A percentile compares a stretch with the other conserved stretches of the same genome.
Conservation (phyloP, 2,888 invertebrate species). For the Macrosoma leucophasiata region DNA sequence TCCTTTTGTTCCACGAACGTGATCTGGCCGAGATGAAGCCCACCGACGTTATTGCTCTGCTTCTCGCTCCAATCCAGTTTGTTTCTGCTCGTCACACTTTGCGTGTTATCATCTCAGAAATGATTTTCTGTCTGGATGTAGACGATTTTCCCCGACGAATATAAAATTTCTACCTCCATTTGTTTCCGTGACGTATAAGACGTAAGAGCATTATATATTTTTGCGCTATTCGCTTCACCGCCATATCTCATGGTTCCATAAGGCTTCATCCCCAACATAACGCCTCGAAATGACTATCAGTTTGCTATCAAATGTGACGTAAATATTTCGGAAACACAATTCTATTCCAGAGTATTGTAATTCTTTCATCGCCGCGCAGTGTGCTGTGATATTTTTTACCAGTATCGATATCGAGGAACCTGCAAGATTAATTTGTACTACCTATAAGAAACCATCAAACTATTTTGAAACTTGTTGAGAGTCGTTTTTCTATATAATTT, state of each 20-base stretch:
- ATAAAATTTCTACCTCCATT: constrained; percentile 44
- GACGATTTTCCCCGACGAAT: constrained; percentile 33
- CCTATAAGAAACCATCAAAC: too few species aligned
- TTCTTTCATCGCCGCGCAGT: too few species aligned
- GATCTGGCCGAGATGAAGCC: constrained; percentile 68
- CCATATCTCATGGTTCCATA: constrained; percentile 49
- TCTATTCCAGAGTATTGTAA: constrained; percentile 10
- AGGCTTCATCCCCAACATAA: constrained; percentile 53
- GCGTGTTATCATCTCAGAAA: constrained; percentile 47
- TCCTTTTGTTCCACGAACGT: constrained; percentile 69
- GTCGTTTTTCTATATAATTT: too few species aligned
- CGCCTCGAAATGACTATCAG: constrained; percentile 49
- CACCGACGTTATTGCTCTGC: constrained; percentile 57
- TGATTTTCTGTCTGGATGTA: constrained; percentile 41
- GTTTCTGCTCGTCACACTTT: constrained; percentile 52
- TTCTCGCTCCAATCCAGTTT: constrained; percentile 58
- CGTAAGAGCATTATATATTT: constrained; percentile 53
- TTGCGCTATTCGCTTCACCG: constrained; percentile 45
- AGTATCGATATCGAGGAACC: too few species aligned
- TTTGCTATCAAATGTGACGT: constrained; percentile 31
- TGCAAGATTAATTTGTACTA: too few species aligned
- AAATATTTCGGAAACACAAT: constrained; percentile 24
- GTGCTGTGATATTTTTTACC: too few species aligned
- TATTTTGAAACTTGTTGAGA: too few species aligned
- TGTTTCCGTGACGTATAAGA: constrained; percentile 49